These are phyloP conservation scores for Alcedo quadribrachys DNA, from an alignment of 2,797 vertebrate species.

Conservation along the genomic window DNA sequence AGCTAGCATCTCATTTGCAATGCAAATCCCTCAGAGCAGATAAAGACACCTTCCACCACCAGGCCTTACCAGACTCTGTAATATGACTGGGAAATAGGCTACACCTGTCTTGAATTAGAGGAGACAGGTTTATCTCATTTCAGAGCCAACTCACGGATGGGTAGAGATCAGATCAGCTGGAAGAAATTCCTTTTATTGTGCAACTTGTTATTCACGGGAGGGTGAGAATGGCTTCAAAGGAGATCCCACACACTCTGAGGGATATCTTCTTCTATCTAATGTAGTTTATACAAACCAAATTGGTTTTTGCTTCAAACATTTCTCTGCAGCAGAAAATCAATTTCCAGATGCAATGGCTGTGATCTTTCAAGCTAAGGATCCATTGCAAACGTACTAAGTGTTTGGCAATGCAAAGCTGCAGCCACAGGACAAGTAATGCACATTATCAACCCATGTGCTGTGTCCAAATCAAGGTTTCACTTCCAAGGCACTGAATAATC, in stretches of 20 bases:
- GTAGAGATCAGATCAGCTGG: constrained; percentile 55
- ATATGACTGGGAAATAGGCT: neutral
- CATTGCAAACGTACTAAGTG: constrained; percentile 20
- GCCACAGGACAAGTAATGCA: neutral
- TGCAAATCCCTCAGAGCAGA: neutral
- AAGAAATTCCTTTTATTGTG: constrained; percentile 55
- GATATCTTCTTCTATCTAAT: constrained; percentile 57
- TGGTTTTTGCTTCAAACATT: constrained; percentile 59
- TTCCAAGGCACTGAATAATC: neutral
- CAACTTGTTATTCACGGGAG: constrained; percentile 29
- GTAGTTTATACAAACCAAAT: constrained; percentile 67
- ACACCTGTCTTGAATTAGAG: constrained; percentile 36
- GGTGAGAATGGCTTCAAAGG: constrained; percentile 42
- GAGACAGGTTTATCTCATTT: constrained; percentile 37
- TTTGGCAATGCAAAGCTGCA: neutral
- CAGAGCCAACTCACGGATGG: constrained; percentile 43
- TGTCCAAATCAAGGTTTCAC: neutral
- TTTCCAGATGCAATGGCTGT: constrained; percentile 33
- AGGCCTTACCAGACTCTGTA: neutral
- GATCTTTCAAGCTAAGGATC: constrained; percentile 55
- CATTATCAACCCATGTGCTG: neutral
- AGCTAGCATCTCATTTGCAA: neutral
- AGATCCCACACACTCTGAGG: neutral
- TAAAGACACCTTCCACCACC: neutral
- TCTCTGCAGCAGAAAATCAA: constrained; percentile 53